Conservation (phyloP, 2,888 invertebrate genomes). For the Amblyteles armatorius region DNA sequence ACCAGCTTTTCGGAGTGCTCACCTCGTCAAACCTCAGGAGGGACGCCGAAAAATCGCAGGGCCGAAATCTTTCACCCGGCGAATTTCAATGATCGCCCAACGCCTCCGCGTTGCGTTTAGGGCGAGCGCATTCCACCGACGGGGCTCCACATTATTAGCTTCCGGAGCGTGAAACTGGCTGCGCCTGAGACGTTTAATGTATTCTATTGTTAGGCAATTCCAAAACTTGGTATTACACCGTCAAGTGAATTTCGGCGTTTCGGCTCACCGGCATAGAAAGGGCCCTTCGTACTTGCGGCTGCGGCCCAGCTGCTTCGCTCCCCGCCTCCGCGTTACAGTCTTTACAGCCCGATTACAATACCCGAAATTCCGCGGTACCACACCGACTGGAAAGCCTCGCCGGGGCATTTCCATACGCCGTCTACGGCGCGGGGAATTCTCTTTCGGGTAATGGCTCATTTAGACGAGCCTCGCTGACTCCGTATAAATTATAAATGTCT, state of each 20-base stretch:
- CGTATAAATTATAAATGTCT: constrained; percentile 47
- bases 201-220: constrained; percentile 80
- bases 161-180: constrained; percentile 65
- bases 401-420: constrained; percentile 31
- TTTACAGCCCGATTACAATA: constrained; percentile 63
- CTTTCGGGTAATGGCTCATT: constrained; percentile 55
- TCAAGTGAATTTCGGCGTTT: constrained; percentile 79
- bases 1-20: neutral
- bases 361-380: constrained; percentile 43
- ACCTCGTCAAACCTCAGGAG: neutral
- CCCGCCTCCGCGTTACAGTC: constrained; percentile 48
- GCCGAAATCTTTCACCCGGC: neutral
- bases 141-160: constrained; percentile 76
- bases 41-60: neutral
- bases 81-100: neutral
- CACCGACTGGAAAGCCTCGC: constrained; percentile 26
- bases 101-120: neutral
- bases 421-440: constrained; percentile 41
- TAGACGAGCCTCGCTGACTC: constrained; percentile 42
- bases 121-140: constrained; percentile 18
- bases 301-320: constrained; percentile 26
- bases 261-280: constrained; percentile 69
- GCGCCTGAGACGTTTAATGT: constrained; percentile 77
- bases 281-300: constrained; percentile 60
- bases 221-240: constrained; percentile 78